These are phyloP conservation scores for Colistium nudipinnis DNA, from an alignment of 2,113 vertebrate genomes.

Conservation along the genomic window DNA sequence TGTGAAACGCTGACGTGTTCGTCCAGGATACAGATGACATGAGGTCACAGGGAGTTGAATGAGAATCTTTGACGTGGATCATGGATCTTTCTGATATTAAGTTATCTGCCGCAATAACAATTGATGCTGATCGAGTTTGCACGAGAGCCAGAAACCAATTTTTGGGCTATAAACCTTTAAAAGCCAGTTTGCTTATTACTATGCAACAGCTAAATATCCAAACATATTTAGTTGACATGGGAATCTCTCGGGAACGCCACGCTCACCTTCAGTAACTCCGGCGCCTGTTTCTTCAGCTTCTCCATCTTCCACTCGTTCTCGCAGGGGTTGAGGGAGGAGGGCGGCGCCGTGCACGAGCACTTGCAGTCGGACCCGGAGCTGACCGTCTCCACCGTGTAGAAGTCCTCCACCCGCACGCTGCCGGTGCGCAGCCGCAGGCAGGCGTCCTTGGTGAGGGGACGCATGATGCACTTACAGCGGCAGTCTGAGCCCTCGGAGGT, in stretches of 20 bases:
- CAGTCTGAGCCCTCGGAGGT: constrained; percentile 96
- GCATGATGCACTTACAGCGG: constrained; percentile 97
- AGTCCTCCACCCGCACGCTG: constrained; percentile 87
- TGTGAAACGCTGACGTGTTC: constrained; percentile 33
- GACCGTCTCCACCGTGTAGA: constrained; percentile 96
- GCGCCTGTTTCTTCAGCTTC: constrained; percentile 95
- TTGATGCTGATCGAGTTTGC: too few relatives aligned
- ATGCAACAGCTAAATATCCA: too few relatives aligned
- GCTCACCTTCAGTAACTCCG: constrained; percentile 91
- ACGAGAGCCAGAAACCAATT: too few relatives aligned
- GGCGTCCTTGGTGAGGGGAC: constrained; percentile 91
- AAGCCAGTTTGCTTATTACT: too few relatives aligned
- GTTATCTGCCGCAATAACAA: too few relatives aligned
- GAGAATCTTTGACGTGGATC: background rate
- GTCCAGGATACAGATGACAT: constrained; percentile 10
- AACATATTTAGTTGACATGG: too few relatives aligned
- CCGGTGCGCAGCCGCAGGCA: constrained; percentile 88
- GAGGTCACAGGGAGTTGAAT: constrained; percentile 11
- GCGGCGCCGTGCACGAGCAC: constrained; percentile 93
- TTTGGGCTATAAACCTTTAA: too few relatives aligned
- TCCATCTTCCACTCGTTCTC: constrained; percentile 98
- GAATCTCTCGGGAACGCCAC: too few relatives aligned
- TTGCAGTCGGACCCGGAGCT: constrained; percentile 93
- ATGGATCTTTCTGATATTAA: background rate
- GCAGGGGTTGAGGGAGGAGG: constrained; percentile 95